Evolutionary conservation across 2,113 vertebrate genomes (phyloP), one percentile per base, ranked within the genome.

Genomic region (Oncorhynchus tshawytscha): DNA sequence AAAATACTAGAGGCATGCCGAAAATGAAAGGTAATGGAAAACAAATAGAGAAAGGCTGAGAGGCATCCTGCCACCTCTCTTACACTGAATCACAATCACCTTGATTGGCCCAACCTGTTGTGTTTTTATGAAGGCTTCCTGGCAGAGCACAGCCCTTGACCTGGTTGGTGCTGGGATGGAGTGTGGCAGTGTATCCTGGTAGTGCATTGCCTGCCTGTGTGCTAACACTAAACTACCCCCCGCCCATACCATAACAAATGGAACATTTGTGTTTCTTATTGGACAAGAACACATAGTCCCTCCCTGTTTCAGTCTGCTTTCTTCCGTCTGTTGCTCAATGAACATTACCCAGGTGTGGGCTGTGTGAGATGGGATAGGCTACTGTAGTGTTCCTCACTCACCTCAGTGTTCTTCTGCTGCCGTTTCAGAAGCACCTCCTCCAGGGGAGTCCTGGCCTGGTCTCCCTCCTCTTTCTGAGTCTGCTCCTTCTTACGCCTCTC

Each of bases 401-500:
- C 92, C 90, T 93, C 80, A 1, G 81, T 85, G 39, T 92, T 86
- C 82, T 79, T 90, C 79, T 91, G 89, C 78, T 93, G 92, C 6
- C 88, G 87, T 76, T 85, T 76, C 20, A 91, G 82, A 7, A 93
- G 82, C 20, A 90, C 87, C 5, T 90, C 85, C 78, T 92, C 89
- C 75, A 93, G 84, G 12, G 89, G 88, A 27, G 85, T 88, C 69
- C 87, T 85, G 67, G 62, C 80, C 79, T 85, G 82, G 73, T 84
- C 87, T 0, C 86, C 88, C 39, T 90, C 90, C 39, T 91, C 84
- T 62, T 16, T 88, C 39, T 90, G 82, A 3, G 70, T 88, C 82
- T 91, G 88, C 54, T 87, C 84, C 78, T 80, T 91, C 84, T 88
- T 92, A 59, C 91, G 89, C 79, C 84, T 90, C 82, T 93, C 92